phyloP scores from a whole-genome alignment of 2,113 vertebrate genomes.

The Sitta europaea region DNA sequence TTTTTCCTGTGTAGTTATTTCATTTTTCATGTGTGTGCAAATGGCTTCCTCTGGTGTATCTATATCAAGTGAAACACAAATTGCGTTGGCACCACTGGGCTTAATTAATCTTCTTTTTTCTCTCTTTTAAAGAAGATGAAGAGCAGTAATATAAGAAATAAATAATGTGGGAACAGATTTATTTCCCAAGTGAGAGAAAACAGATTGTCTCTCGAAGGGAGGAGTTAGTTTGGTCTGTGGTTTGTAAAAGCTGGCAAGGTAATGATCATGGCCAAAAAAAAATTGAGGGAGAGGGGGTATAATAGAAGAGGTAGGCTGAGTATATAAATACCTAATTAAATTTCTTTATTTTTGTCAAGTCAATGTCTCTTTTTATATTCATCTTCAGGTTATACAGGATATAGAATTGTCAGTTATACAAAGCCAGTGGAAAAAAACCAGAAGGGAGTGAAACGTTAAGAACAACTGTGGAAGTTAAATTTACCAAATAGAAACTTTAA shows the following conservation, averaged over 20 bases:
- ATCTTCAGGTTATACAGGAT: background rate
- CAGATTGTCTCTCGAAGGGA: background rate
- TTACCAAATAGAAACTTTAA: background rate
- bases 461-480: background rate
- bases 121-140: conserved; percentile 4
- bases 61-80: background rate
- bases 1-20: background rate
- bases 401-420: background rate
- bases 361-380: background rate
- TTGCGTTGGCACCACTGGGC: background rate
- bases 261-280: background rate
- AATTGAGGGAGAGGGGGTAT: background rate
- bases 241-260: background rate
- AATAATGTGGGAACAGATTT: background rate
- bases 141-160: background rate
- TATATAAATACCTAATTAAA: background rate
- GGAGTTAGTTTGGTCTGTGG: background rate
- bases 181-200: background rate
- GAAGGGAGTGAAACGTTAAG: background rate
- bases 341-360: background rate
- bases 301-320: background rate
- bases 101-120: conserved; percentile 13
- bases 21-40: background rate
- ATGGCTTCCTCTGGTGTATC: background rate
- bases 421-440: background rate